phyloP scores from a whole-genome alignment of 2,113 vertebrate species.

The Hoplias malabaricus region DNA sequence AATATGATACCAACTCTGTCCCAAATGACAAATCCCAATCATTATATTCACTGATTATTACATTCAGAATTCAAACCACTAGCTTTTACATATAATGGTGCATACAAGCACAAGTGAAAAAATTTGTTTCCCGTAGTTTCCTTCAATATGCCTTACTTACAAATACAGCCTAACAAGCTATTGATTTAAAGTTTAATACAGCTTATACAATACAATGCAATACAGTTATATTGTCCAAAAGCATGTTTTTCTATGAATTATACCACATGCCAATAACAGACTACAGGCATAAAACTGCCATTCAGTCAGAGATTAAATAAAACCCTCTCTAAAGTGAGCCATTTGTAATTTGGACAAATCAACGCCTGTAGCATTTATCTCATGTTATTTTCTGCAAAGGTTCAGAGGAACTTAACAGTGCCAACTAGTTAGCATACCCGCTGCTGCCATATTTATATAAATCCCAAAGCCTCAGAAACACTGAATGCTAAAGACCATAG shows the following conservation, averaged over 20 bases:
- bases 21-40: too few species aligned
- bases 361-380: neutral
- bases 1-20: too few species aligned
- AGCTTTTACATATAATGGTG: neutral
- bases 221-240: too few species aligned
- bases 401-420: too few species aligned
- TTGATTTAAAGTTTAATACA: too few species aligned
- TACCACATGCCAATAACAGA: neutral
- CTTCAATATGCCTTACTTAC: too few species aligned
- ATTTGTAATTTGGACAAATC: neutral
- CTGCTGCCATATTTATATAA: conserved; percentile 28
- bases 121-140: neutral
- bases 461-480: neutral
- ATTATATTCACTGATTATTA: neutral
- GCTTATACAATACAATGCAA: too few species aligned
- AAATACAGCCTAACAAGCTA: too few species aligned
- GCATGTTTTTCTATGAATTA: neutral
- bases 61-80: neutral
- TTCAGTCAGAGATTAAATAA: too few species aligned
- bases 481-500: neutral
- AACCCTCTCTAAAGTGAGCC: neutral
- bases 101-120: neutral
- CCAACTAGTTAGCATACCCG: conserved; percentile 7
- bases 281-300: neutral
- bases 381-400: neutral